A percentile compares a stretch with the other conserved stretches of the same genome.
These are phyloP conservation scores for Anarhynchus alexandrinus DNA, from an alignment of 2,113 vertebrate genomes.

Conservation along the genomic window DNA sequence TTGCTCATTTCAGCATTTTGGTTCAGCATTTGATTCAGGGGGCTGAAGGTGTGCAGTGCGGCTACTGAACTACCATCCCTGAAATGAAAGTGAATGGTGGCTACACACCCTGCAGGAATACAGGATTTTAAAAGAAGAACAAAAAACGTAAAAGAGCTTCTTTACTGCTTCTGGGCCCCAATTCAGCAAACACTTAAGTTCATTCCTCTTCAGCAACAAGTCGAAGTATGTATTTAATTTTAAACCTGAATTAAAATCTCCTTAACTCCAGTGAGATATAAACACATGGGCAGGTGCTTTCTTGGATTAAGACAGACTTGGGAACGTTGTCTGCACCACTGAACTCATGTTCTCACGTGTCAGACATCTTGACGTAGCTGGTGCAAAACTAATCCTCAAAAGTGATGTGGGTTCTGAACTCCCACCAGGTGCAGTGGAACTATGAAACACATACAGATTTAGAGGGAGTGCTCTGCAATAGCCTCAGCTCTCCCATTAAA, in stretches of 20 bases:
- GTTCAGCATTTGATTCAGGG: background rate
- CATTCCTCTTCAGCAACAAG: background rate
- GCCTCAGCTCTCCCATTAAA: background rate
- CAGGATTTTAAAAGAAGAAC: background rate
- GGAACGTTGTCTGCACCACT: background rate
- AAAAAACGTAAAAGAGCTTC: background rate
- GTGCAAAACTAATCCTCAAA: background rate
- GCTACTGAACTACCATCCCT: background rate
- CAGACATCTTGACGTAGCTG: background rate
- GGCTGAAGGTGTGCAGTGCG: background rate
- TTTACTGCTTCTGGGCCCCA: background rate
- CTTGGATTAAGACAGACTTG: background rate
- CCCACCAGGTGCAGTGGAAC: background rate
- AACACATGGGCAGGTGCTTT: background rate
- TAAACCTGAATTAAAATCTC: background rate
- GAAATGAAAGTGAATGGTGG: background rate
- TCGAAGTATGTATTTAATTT: background rate
- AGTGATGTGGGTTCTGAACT: background rate
- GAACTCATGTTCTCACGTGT: background rate
- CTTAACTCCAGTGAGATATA: background rate
- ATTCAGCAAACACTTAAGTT: background rate
- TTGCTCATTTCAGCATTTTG: background rate
- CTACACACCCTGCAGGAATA: background rate
- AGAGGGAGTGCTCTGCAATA: background rate
- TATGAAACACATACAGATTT: background rate